Conservation (phyloP, 2,888 invertebrate genomes). For the Alviniconcha strummeri region DNA sequence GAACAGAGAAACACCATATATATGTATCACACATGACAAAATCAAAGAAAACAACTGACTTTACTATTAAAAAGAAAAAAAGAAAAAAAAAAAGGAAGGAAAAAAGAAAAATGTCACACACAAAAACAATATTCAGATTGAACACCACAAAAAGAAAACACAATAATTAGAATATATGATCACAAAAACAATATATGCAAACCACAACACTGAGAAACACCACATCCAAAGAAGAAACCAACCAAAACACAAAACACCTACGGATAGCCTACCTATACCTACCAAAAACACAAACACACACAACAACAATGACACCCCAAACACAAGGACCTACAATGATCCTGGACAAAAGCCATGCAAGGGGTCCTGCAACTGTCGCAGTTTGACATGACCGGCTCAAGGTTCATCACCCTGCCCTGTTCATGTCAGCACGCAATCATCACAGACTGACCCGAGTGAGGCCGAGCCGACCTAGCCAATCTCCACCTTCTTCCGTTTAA, state of each 20-base stretch:
- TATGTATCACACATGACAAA: too few relatives aligned
- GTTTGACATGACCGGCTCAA: conserved; percentile 9
- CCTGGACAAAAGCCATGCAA: too few relatives aligned
- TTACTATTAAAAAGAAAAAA: too few relatives aligned
- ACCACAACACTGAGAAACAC: conserved; percentile 14
- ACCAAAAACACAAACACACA: not conserved
- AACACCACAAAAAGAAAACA: not conserved
- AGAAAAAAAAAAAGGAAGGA: too few relatives aligned
- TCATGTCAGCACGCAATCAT: conserved; percentile 19
- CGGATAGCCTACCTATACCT: not conserved
- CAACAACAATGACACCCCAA: too few relatives aligned
- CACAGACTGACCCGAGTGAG: conserved; percentile 8
- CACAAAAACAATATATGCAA: conserved; percentile 24
- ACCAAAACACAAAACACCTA: not conserved
- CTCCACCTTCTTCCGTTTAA: not conserved
- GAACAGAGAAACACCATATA: too few relatives aligned
- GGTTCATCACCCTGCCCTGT: conserved; percentile 21
- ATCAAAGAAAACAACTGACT: too few relatives aligned
- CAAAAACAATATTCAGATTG: too few relatives aligned
- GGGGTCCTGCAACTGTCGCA: too few relatives aligned
- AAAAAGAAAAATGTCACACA: too few relatives aligned
- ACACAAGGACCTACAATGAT: too few relatives aligned
- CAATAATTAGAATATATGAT: conserved; percentile 4
- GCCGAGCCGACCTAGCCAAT: conserved; percentile 17
- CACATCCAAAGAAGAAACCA: conserved; percentile 7